phyloP scores from a whole-genome alignment of 2,888 invertebrate species.

The Mythimna ferrago region DNA sequence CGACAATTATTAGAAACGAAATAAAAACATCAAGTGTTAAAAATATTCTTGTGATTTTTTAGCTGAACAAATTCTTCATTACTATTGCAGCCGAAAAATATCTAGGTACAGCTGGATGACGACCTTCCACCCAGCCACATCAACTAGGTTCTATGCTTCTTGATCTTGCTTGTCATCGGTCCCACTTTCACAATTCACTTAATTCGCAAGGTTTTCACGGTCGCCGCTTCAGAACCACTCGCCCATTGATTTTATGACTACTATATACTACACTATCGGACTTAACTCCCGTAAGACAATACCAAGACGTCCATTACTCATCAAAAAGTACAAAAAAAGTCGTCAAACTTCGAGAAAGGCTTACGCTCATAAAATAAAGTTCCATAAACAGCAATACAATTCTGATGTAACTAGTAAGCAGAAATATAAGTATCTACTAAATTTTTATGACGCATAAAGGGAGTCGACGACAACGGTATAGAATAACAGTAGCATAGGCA shows the following conservation, averaged over 20 bases:
- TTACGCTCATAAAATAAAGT: constrained; percentile 63
- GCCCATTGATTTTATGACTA: background rate
- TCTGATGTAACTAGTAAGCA: constrained; percentile 71
- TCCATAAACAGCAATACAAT: constrained; percentile 70
- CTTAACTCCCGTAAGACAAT: background rate
- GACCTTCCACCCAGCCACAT: too few species aligned
- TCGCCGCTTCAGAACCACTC: background rate
- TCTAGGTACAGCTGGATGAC: too few species aligned
- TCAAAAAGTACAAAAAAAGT: constrained; percentile 20
- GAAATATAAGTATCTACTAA: constrained; percentile 73
- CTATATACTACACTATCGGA: background rate
- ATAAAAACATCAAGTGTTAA: too few species aligned
- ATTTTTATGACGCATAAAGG: constrained; percentile 77
- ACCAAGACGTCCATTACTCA: background rate
- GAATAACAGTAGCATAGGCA: constrained; percentile 69
- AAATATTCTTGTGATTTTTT: too few species aligned
- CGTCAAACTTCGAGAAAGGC: constrained; percentile 37
- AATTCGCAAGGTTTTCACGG: too few species aligned
- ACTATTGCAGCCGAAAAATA: too few species aligned
- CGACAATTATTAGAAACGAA: too few species aligned
- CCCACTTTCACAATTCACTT: background rate
- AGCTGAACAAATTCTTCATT: too few species aligned
- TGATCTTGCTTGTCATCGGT: background rate
- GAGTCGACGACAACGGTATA: constrained; percentile 68
- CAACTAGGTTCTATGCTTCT: too few species aligned